Evolutionary conservation across 2,888 invertebrate species (phyloP), one percentile per base, ranked within the genome.

Genomic region (Adineta ricciae): DNA sequence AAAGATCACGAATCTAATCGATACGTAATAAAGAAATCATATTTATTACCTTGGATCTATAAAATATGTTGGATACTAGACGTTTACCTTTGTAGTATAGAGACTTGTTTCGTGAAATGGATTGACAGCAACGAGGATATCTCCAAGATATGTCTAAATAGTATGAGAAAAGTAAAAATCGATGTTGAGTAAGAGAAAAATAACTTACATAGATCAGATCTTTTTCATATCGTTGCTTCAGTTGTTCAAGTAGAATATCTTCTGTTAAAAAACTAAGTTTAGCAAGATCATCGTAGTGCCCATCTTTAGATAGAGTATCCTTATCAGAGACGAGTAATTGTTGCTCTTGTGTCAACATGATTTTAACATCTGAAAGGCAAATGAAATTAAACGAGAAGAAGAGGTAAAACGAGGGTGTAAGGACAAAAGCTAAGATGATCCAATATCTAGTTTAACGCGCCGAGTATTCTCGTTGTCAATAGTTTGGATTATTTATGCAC

Each of bases 141-240:
- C 87, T 16, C 87, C 87, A 38, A 87, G 86, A 49, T 87, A 87
- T 16, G 87, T 87, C 87, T 87, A 64, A 14, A 87, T 83, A 16
- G 41, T 46, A 46, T 11, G 14, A 54, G 72, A 2, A 50, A 83
- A 52, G 36, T 21, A 73, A 83, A 56, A 11, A 72, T 36, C 21
- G 11, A n/a, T 84, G 32, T 24, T 36, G 41, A 27, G 19, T 54
- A 41, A 24, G 7, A 5, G 24, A 9, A 4, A 78, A 21, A 41
- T 41, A 49, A 88, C 89, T 88, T 87, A 89, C 89, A 87, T 89
- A 89, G 49, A 89, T 89, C 72, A 88, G 86, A 84, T 89, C 87
- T 38, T 87, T 87, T 83, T 86, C 85, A 86, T 89, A 89, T 85
- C 89, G 86, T 41, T 87, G 87, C 86, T 88, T 88, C 52, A 89